phyloP scores from a whole-genome alignment of 2,113 vertebrate genomes.

The Brachyistius frenatus region DNA sequence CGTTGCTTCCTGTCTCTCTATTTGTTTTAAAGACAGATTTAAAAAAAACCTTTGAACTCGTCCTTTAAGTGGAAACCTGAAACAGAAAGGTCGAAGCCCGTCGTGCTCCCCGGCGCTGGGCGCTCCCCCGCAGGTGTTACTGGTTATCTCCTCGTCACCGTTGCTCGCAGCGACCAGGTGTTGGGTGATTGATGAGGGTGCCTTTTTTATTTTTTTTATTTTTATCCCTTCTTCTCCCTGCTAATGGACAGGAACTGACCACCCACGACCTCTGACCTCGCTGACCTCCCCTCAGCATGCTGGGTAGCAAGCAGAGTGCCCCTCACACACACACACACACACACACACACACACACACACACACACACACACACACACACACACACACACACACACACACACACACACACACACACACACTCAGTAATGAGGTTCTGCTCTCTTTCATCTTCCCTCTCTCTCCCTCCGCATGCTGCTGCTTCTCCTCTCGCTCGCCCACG shows the following conservation, averaged over 20 bases:
- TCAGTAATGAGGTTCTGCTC: conserved; percentile 55
- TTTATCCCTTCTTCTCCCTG: conserved; percentile 7
- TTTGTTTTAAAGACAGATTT: too few species aligned
- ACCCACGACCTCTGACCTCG: conserved; percentile 72
- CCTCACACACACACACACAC: conserved; percentile 33
- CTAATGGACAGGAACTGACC: conserved; percentile 82
- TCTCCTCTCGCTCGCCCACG: conserved; percentile 27
- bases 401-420: conserved; percentile 36
- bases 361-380: conserved; percentile 18
- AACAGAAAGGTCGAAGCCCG: background rate
- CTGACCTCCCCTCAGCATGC: conserved; percentile 63
- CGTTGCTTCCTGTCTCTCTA: too few species aligned
- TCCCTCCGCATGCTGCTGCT: conserved; percentile 48
- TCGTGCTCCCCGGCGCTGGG: background rate
- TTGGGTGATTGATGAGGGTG: conserved; percentile 74
- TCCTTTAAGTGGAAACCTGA: background rate
- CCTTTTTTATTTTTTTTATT: conserved; percentile 27
- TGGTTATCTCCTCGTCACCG: conserved; percentile 57
- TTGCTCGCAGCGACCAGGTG: conserved; percentile 59
- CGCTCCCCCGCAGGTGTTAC: conserved; percentile 50
- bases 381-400: conserved; percentile 48
- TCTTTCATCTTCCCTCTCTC: conserved; percentile 60
- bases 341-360: conserved; percentile 9
- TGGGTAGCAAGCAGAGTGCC: conserved; percentile 63
- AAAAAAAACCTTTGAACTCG: background rate